Evolutionary conservation across 2,797 vertebrate species (phyloP), one percentile per base, ranked within the genome.

Genomic region (Micropoecilia bifurca): DNA sequence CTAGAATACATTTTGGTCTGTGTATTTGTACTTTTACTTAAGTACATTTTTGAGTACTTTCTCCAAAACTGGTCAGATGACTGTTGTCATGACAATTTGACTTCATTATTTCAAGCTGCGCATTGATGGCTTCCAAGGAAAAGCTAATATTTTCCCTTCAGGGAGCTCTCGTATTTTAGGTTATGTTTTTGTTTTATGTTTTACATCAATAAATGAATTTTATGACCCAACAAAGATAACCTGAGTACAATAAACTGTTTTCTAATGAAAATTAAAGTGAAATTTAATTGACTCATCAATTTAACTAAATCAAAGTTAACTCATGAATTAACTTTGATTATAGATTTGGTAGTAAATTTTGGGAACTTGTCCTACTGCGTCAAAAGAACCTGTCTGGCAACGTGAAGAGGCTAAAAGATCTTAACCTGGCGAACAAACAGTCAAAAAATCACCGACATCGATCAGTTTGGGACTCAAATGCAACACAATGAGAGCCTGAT

Each of bases 51-150:
- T 39, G 6, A 39, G 41, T 43, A 43, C 41, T 43, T 43, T 43
- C 41, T 9, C 41, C 1, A 8, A 8, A 8, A 43, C 41, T 43
- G 41, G 41, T 43, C 30, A 61, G 43, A 86, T 78, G 80, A 85
- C 45, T 81, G 80, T 75, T 79, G 83, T 72, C 59, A 46, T 74
- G 80, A 87, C 81, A 72, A 85, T 76, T 77, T 79, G 73, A 76
- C 81, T 81, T 85, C 4, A 81, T 73, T 76, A 80, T 80, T 71
- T 79, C n/a, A 66, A 39, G 43, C 12, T 28, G n/a, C 2, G 2
- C 0, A 14, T 71, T 43, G 10, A 6, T n/a, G 66, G 20, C 22
- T 69, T 41, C 10, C 22, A 6, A 14, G 20, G 25, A 45, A 43
- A 45, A 69, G 25, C 36, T 14, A 4, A 1, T 22, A 20, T 43